These are phyloP conservation scores for Matsumyia berberina DNA, from an alignment of 2,888 invertebrate species.

Conservation along the genomic window DNA sequence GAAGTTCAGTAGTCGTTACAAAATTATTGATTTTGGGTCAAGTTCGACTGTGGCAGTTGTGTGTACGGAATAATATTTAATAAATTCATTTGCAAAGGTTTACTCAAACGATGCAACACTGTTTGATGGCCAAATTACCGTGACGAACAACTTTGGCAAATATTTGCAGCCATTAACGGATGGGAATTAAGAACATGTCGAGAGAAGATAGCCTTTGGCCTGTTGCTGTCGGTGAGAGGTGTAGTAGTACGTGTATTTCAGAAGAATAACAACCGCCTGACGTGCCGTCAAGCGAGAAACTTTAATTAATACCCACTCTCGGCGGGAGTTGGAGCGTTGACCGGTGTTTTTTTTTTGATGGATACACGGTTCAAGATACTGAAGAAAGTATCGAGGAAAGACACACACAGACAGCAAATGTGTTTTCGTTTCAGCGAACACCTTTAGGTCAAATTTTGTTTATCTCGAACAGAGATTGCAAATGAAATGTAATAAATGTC, in stretches of 20 bases:
- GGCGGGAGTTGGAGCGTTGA: slow-evolving; percentile 39
- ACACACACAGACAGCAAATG: slow-evolving; percentile 4
- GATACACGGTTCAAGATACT: slow-evolving; percentile 23
- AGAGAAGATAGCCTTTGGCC: slow-evolving; percentile 17
- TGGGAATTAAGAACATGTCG: slow-evolving; percentile 13
- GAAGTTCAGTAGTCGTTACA: slow-evolving; percentile 29
- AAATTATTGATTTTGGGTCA: slow-evolving; percentile 47
- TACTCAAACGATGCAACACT: slow-evolving; percentile 11
- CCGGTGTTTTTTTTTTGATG: slow-evolving; percentile 15
- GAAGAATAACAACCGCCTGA: slow-evolving; percentile 12
- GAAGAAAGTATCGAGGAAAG: slow-evolving; percentile 45
- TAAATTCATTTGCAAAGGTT: slow-evolving; percentile 7
- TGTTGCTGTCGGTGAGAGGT: slow-evolving; percentile 3
- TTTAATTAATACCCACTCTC: slow-evolving; percentile 50
- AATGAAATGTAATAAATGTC: slow-evolving; percentile 14
- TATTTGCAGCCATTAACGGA: slow-evolving; percentile 4
- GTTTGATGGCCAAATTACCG: slow-evolving; percentile 25
- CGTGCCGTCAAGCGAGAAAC: slow-evolving; percentile 41
- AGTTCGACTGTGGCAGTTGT: slow-evolving; percentile 28
- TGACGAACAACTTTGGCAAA: background rate
- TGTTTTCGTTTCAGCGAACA: slow-evolving; percentile 42
- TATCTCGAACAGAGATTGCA: slow-evolving; percentile 22
- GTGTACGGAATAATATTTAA: slow-evolving; percentile 29
- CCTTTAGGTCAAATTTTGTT: slow-evolving; percentile 36
- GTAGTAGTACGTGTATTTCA: slow-evolving; percentile 15